phyloP scores from a whole-genome alignment of 2,888 invertebrate genomes.

The Agrochola litura region DNA sequence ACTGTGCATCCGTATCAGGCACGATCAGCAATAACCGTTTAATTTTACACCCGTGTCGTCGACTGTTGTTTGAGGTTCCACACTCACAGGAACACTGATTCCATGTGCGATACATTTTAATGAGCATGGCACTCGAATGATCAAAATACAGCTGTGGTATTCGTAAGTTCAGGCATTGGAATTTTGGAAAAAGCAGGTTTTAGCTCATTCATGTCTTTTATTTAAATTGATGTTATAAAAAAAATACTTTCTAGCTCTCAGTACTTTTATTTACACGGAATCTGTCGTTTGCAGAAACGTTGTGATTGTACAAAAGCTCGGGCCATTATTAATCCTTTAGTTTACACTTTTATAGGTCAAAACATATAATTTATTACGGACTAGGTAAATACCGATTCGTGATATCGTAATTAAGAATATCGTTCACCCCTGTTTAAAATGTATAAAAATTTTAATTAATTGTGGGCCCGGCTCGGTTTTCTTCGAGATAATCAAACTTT shows the following conservation, averaged over 20 bases:
- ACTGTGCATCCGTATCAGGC: conserved; percentile 60
- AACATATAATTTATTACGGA: conserved; percentile 32
- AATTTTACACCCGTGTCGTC: conserved; percentile 65
- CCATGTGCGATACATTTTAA: conserved; percentile 74
- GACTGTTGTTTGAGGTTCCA: conserved; percentile 54
- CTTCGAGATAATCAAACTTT: conserved; percentile 51
- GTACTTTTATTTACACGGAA: background rate
- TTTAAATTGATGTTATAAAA: background rate
- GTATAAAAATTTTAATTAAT: conserved; percentile 59
- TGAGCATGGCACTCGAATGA: conserved; percentile 41
- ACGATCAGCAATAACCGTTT: conserved; percentile 73
- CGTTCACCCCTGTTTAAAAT: conserved; percentile 23
- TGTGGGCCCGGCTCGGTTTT: conserved; percentile 25
- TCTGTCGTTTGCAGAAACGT: background rate
- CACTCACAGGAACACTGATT: conserved; percentile 71
- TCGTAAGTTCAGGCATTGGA: conserved; percentile 2
- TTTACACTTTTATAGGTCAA: background rate
- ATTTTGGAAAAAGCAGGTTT: conserved; percentile 15
- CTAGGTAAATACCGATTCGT: conserved; percentile 15
- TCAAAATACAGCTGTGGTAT: conserved; percentile 29
- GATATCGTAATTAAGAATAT: conserved; percentile 34
- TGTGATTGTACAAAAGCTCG: background rate
- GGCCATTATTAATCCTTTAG: conserved; percentile 7
- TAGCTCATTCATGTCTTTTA: conserved; percentile 16
- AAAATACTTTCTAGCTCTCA: background rate